Conservation (phyloP, 1,140 invertebrate species). For the Schlechtendalia chinensis region DNA sequence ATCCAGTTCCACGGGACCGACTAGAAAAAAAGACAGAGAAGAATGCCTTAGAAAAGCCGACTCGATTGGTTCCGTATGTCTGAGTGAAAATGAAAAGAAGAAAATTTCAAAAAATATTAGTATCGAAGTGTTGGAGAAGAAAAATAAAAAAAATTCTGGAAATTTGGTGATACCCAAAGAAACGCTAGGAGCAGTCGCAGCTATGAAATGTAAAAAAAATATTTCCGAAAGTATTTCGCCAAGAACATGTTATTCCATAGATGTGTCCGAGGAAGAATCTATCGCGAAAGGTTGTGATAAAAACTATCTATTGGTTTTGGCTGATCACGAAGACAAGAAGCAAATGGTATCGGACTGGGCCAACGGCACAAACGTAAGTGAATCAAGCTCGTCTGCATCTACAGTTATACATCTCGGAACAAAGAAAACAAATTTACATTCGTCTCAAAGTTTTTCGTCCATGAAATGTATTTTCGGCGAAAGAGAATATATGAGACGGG, state of each 20-base stretch:
- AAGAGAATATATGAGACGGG: conserved; percentile 55
- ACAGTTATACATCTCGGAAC: conserved; percentile 54
- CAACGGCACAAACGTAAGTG: conserved; percentile 51
- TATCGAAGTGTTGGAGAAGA: conserved; percentile 66
- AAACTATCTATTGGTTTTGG: conserved; percentile 60
- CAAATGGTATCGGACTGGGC: conserved; percentile 37
- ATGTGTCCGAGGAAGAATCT: conserved; percentile 58
- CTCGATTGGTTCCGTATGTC: conserved; percentile 61
- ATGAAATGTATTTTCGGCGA: conserved; percentile 78
- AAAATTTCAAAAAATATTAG: conserved; percentile 69
- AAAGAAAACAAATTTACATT: conserved; percentile 48
- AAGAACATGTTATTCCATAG: conserved; percentile 61
- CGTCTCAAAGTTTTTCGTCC: conserved; percentile 67
- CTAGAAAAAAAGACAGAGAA: conserved; percentile 55
- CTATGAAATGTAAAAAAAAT: conserved; percentile 57
- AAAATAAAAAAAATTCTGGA: conserved; percentile 56
- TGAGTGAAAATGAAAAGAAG: conserved; percentile 70
- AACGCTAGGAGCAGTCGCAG: conserved; percentile 65
- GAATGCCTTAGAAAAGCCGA: conserved; percentile 59
- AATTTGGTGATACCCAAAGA: conserved; percentile 62
- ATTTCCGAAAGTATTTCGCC: conserved; percentile 57
- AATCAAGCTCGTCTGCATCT: conserved; percentile 54
- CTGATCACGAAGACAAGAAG: conserved; percentile 52
- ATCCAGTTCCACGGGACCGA: conserved; percentile 65
- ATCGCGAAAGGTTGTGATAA: conserved; percentile 55